phyloP scores from a whole-genome alignment of 2,113 vertebrate species.

The Australoheros scitulus region DNA sequence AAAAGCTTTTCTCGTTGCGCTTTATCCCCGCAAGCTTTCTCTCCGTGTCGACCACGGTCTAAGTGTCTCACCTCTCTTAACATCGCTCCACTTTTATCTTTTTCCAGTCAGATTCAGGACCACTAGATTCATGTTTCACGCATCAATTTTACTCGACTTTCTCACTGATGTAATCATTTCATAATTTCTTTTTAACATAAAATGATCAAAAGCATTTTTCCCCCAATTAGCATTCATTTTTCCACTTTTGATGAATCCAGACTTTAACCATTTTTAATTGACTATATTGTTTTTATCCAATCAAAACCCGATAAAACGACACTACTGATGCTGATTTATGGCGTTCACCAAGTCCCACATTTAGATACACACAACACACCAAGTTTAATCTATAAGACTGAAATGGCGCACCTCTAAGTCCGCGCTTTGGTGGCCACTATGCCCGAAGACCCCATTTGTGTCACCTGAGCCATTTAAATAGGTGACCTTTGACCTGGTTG shows the following conservation, averaged over 20 bases:
- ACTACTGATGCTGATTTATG: not conserved
- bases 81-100: constrained; percentile 6
- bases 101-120: not conserved
- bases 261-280: not conserved
- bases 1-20: constrained; percentile 53
- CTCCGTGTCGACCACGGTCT: not conserved
- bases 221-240: not conserved
- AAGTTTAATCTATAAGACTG: constrained; percentile 14
- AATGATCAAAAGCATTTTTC: not conserved
- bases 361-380: not conserved
- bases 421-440: constrained; percentile 38
- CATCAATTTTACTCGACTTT: not conserved
- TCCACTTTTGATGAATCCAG: not conserved
- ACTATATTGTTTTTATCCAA: not conserved
- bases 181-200: not conserved
- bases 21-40: constrained; percentile 52
- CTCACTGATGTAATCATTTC: not conserved
- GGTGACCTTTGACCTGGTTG: constrained; percentile 72
- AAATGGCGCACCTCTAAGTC: constrained; percentile 13
- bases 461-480: constrained; percentile 68
- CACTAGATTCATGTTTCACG: not conserved
- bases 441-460: constrained; percentile 68
- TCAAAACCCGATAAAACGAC: not conserved
- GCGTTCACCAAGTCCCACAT: not conserved
- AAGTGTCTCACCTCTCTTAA: constrained; percentile 6